Evolutionary conservation across 2,888 invertebrate genomes (phyloP), one percentile per base, ranked within the genome.

Genomic region (Busseola fusca): DNA sequence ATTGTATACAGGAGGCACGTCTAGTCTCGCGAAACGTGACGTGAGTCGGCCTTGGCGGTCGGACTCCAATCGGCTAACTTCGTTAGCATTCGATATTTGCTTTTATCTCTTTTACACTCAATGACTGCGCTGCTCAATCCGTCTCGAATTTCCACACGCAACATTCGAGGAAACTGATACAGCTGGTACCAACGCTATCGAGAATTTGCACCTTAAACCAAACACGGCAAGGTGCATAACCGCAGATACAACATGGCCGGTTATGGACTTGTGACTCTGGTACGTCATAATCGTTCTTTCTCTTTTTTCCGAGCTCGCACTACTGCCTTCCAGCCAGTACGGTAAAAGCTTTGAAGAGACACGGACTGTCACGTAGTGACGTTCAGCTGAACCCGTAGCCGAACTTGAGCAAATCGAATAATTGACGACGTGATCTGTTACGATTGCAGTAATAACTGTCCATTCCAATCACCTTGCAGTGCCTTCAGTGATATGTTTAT

Each of bases 1-100:
- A 85, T 84, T 88, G 87, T 88, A 89, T 87, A 87, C 87, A 87
- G 90, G 86, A 89, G 92, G 91, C 89, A 91, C 86, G 93, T 94
- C 94, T 94, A 93, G 93, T 91, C 91, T 92, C 90, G 93, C 92
- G 84, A 92, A 93, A 92, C 92, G 93, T 95, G 94, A 95, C 94
- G 93, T 88, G 88, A 89, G 89, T 87, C 93, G 94, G 94, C 95
- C 95, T 95, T 95, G 94, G 92, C 90, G 90, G 86, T 94, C 94
- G 94, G 91, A 86, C 83, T 87, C 82, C 89, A 85, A 79, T 94
- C 94, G 94, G 90, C 84, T 81, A 86, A 76, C 85, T 76, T 92
- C 94, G 94, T 80, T 83, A 83, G 72, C 82, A 76, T 82, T 92
- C 93, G 93, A 85, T 82, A 84, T 75, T 70, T 83, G 68, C 76